A percentile compares a stretch with the other conserved stretches of the same genome.
Evolutionary conservation across 2,113 vertebrate species (phyloP).

Genomic region (Phrynocephalus versicolor): DNA sequence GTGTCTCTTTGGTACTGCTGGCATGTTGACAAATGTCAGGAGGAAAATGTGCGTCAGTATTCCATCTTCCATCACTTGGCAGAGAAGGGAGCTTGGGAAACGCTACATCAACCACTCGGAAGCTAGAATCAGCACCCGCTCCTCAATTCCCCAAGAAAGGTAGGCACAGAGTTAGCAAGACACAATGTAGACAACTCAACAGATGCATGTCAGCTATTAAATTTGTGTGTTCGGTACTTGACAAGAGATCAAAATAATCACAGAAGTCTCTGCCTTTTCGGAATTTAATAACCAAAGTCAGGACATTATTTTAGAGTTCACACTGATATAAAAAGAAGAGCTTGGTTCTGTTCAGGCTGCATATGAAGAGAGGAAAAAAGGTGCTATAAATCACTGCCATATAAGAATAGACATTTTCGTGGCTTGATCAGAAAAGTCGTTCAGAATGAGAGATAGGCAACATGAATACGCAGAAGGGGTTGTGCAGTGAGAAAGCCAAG

Average conservation of each 20-base stretch:
- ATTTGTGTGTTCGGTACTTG: background rate
- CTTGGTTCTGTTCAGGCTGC: background rate
- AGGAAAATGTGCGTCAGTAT: no score
- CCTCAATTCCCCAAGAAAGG: background rate
- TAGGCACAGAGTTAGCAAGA: background rate
- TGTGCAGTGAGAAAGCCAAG: conserved; percentile 43
- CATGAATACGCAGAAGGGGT: conserved; percentile 3
- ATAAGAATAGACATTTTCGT: background rate
- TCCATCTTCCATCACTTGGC: background rate
- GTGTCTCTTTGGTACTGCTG: background rate
- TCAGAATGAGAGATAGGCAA: background rate
- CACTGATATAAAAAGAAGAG: background rate
- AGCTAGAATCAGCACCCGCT: background rate
- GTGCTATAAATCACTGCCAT: background rate
- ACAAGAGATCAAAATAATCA: background rate
- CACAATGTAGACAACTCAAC: background rate
- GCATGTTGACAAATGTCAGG: no score
- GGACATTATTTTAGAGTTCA: background rate
- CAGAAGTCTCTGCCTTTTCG: background rate
- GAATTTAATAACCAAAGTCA: background rate
- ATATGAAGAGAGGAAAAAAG: background rate
- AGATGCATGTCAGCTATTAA: background rate
- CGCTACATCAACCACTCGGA: background rate
- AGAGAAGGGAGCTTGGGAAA: background rate
- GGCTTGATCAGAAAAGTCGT: background rate